These are phyloP conservation scores for Andrena bucephala DNA, from an alignment of 2,888 invertebrate species.

Conservation along the genomic window DNA sequence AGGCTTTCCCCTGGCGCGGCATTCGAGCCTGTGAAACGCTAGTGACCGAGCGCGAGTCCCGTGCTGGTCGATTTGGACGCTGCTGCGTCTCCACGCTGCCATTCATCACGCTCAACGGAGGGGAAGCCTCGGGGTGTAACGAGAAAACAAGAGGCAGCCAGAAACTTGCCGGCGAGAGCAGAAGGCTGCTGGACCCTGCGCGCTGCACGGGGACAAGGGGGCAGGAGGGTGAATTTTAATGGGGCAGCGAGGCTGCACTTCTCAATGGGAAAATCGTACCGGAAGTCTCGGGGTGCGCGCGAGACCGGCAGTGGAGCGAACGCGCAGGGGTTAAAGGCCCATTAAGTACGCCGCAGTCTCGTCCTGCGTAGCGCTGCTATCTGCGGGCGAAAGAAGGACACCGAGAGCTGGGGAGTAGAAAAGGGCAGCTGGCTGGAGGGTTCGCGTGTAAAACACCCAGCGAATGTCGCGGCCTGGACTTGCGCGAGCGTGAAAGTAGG, in stretches of 20 bases:
- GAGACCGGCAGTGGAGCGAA: slow-evolving; percentile 59
- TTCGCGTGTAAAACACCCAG: slow-evolving; percentile 30
- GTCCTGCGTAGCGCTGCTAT: slow-evolving; percentile 58
- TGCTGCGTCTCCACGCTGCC: neutral
- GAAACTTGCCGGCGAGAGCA: slow-evolving; percentile 9
- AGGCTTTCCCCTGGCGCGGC: neutral
- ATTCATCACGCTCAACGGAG: slow-evolving; percentile 54
- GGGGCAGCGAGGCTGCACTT: slow-evolving; percentile 60
- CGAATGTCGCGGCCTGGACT: slow-evolving; percentile 31
- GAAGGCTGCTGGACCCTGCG: slow-evolving; percentile 21
- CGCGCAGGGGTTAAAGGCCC: slow-evolving; percentile 78
- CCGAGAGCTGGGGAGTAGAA: slow-evolving; percentile 10
- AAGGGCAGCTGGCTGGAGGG: neutral
- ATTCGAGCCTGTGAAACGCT: slow-evolving; percentile 1
- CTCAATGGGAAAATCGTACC: slow-evolving; percentile 79
- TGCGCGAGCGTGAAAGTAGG: slow-evolving; percentile 20
- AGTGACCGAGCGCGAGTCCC: slow-evolving; percentile 15
- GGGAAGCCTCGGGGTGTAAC: slow-evolving; percentile 50
- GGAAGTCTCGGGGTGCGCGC: slow-evolving; percentile 74
- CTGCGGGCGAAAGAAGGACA: slow-evolving; percentile 41
- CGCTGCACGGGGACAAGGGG: neutral
- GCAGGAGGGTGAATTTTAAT: slow-evolving; percentile 62
- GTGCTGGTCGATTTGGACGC: slow-evolving; percentile 30
- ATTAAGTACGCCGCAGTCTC: slow-evolving; percentile 77
- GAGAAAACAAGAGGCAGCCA: slow-evolving; percentile 56